Evolutionary conservation across 2,888 invertebrate species (phyloP).

Genomic region (Nemotelus nigrinus): DNA sequence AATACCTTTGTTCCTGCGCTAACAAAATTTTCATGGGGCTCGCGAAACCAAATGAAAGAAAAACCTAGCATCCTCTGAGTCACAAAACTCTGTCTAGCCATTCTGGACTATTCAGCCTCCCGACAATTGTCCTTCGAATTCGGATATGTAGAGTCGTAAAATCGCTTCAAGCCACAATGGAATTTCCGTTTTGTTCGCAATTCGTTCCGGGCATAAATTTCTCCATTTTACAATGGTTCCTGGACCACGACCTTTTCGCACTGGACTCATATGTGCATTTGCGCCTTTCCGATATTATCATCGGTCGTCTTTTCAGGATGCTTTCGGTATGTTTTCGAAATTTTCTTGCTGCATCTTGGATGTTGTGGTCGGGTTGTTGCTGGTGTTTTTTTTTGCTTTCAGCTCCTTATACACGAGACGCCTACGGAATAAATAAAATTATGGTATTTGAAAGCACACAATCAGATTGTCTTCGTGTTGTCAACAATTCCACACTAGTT

Average conservation of each 20-base stretch:
- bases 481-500: slow-evolving; percentile 41
- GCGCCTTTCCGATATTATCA: slow-evolving; percentile 6
- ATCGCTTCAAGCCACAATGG: slow-evolving; percentile 38
- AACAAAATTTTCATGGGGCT: too few relatives aligned
- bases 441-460: slow-evolving; percentile 14
- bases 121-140: background rate
- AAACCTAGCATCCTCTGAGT: too few relatives aligned
- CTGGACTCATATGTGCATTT: background rate
- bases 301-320: slow-evolving; percentile 6
- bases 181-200: slow-evolving; percentile 38
- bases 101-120: background rate
- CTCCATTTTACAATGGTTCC: slow-evolving; percentile 7
- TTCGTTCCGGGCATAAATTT: slow-evolving; percentile 43
- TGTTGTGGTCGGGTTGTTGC: background rate
- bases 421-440: slow-evolving; percentile 37
- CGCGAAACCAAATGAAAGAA: too few relatives aligned
- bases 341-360: slow-evolving; percentile 26
- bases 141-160: slow-evolving; percentile 16
- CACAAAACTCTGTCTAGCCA: background rate
- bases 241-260: background rate
- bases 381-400: background rate
- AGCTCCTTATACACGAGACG: background rate
- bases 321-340: slow-evolving; percentile 31
- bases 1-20: too few relatives aligned
- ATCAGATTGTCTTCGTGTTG: slow-evolving; percentile 39